Conservation (phyloP, 2,113 vertebrate species). For the Mellivora capensis region DNA sequence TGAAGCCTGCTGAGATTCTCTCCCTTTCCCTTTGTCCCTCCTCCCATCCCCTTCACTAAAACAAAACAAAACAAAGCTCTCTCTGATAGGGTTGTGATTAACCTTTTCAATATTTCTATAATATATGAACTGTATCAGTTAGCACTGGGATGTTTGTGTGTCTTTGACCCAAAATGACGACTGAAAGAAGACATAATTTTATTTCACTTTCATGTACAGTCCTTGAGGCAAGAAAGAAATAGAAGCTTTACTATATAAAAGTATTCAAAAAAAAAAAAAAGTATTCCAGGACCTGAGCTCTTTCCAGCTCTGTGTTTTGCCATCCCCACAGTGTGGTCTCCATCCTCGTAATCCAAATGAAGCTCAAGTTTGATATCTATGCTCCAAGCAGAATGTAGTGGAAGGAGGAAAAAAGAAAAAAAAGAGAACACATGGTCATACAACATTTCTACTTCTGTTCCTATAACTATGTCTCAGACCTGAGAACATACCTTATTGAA, state of each 20-base stretch:
- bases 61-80: background rate
- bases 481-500: background rate
- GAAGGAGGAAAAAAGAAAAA: background rate
- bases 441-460: background rate
- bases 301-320: background rate
- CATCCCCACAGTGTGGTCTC: background rate
- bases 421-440: background rate
- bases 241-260: background rate
- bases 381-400: background rate
- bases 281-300: background rate
- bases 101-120: background rate
- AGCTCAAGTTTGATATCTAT: background rate
- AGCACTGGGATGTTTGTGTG: background rate
- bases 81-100: background rate
- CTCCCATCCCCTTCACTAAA: background rate
- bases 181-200: background rate
- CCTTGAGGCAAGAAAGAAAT: background rate
- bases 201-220: background rate
- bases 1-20: background rate
- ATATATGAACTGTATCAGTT: background rate
- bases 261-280: background rate
- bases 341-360: background rate
- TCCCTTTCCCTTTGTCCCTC: background rate
- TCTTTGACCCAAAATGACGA: background rate
- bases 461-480: background rate